A percentile compares a stretch with the other conserved stretches of the same genome.
These are phyloP conservation scores for Spialia ferax DNA, from an alignment of 2,888 invertebrate species.

Conservation along the genomic window DNA sequence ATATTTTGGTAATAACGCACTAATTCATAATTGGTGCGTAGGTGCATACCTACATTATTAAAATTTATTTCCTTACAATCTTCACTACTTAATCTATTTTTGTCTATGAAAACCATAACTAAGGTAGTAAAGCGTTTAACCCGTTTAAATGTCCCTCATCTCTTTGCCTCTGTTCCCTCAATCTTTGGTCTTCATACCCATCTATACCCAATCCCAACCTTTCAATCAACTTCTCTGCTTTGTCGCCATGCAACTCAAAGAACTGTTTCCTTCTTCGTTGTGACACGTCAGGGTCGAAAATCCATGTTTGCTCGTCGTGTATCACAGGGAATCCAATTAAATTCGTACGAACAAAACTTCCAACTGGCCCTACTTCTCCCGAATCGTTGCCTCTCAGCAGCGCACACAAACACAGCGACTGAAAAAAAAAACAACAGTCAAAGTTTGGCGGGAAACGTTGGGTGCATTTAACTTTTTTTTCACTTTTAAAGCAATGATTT, in stretches of 20 bases:
- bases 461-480: not conserved
- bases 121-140: constrained; percentile 69
- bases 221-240: constrained; percentile 88
- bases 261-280: constrained; percentile 86
- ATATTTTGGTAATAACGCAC: too few species aligned
- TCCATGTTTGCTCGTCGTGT: constrained; percentile 86
- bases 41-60: too few species aligned
- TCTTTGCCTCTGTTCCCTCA: constrained; percentile 78
- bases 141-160: constrained; percentile 87
- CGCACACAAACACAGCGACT: constrained; percentile 53
- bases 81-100: not conserved
- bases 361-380: constrained; percentile 63
- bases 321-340: constrained; percentile 87
- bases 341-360: constrained; percentile 77
- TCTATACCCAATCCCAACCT: constrained; percentile 88
- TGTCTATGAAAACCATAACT: constrained; percentile 28
- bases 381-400: constrained; percentile 51
- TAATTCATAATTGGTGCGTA: too few species aligned
- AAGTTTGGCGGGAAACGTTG: constrained; percentile 39
- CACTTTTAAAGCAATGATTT: not conserved
- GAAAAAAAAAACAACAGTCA: constrained; percentile 56
- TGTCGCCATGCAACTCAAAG: constrained; percentile 87
- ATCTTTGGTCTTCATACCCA: constrained; percentile 85
- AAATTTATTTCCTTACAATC: not conserved
- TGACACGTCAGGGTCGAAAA: constrained; percentile 89